phyloP scores from a whole-genome alignment of 2,888 invertebrate genomes.

The Drosophila mulleri region DNA sequence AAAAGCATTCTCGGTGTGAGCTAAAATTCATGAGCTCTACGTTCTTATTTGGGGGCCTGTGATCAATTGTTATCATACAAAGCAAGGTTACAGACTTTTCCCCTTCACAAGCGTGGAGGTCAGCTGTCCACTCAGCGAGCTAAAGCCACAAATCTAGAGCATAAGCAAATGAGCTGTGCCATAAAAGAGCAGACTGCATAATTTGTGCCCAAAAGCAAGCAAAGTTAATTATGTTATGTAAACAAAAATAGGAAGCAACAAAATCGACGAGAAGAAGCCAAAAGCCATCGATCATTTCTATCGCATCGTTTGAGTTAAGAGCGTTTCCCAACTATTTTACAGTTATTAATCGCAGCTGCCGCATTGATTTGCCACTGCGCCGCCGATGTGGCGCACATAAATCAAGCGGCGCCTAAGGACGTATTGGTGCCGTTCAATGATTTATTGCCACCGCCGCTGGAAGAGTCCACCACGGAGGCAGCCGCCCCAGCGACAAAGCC shows the following conservation, averaged over 20 bases:
- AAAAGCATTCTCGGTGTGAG: slow-evolving; percentile 13
- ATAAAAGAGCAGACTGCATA: slow-evolving; percentile 57
- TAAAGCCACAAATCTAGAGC: slow-evolving; percentile 11
- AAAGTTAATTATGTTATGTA: slow-evolving; percentile 52
- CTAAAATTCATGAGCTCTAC: no score
- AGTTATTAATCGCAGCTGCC: slow-evolving; percentile 78
- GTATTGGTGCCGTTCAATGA: slow-evolving; percentile 80
- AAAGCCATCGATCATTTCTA: slow-evolving; percentile 50
- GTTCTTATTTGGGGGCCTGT: slow-evolving; percentile 26
- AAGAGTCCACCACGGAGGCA: slow-evolving; percentile 37
- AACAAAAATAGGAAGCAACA: slow-evolving; percentile 17
- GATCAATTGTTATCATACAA: slow-evolving; percentile 49
- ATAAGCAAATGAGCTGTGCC: slow-evolving; percentile 54
- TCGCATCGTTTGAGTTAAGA: slow-evolving; percentile 28
- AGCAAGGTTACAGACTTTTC: slow-evolving; percentile 59
- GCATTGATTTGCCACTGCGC: slow-evolving; percentile 61
- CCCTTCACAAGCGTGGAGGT: slow-evolving; percentile 40
- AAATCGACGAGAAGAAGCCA: slow-evolving; percentile 5
- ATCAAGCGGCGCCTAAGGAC: slow-evolving; percentile 58
- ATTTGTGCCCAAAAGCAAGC: slow-evolving; percentile 37
- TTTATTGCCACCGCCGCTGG: slow-evolving; percentile 79
- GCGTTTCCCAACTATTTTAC: slow-evolving; percentile 57
- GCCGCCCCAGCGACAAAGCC: slow-evolving; percentile 52
- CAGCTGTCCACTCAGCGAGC: slow-evolving; percentile 38
- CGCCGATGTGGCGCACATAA: slow-evolving; percentile 73